These are phyloP conservation scores for Vidua chalybeata DNA, from an alignment of 2,113 vertebrate species.

Conservation along the genomic window DNA sequence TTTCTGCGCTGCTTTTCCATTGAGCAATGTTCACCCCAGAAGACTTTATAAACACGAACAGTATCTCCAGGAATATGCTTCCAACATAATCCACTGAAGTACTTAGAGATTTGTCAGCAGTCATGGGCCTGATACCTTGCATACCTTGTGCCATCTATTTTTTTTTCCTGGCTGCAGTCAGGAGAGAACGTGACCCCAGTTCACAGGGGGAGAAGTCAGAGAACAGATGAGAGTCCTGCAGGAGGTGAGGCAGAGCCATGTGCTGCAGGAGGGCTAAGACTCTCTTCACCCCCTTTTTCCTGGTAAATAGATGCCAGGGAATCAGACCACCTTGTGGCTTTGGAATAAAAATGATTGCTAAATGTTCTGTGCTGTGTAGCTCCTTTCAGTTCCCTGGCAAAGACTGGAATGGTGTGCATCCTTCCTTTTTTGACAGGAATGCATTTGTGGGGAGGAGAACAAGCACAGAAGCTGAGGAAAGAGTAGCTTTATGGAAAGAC, in stretches of 20 bases:
- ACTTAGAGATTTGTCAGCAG: neutral
- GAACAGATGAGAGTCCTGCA: neutral
- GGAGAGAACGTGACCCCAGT: neutral
- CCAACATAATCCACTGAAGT: neutral
- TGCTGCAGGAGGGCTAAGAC: neutral
- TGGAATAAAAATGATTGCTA: neutral
- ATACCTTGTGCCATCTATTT: neutral
- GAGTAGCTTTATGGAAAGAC: neutral
- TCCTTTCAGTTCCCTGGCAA: neutral
- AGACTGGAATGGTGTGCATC: neutral
- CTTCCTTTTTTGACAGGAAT: neutral
- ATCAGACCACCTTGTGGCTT: neutral
- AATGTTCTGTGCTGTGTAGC: neutral
- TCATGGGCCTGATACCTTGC: neutral
- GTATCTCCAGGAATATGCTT: constrained; percentile 30
- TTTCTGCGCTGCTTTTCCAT: constrained; percentile 60
- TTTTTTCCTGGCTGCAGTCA: neutral
- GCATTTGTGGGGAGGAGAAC: neutral
- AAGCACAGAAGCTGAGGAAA: neutral
- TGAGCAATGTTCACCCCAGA: constrained; percentile 57
- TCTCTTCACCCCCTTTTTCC: neutral
- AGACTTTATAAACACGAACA: constrained; percentile 45
- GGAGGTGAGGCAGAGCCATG: neutral
- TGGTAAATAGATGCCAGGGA: neutral
- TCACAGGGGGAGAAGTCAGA: neutral